Conservation (phyloP, 2,888 invertebrate genomes). For the Andricus curvator region DNA sequence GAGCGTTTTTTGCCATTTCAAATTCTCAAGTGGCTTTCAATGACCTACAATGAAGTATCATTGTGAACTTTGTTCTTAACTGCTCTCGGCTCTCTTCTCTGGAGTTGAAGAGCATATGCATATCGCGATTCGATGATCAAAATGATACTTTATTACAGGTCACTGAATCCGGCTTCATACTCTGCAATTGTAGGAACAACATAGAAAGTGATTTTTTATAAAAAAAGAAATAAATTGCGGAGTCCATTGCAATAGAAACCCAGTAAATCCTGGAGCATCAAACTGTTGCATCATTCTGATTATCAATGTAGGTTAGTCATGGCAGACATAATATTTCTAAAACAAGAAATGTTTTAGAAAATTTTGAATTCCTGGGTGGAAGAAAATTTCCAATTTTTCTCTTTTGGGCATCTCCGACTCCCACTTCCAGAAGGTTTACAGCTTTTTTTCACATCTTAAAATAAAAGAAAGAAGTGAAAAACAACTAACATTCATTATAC, state of each 20-base stretch:
- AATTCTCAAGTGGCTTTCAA: slow-evolving; percentile 17
- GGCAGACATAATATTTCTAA: no score
- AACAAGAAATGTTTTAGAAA: no score
- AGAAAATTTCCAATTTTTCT: no score
- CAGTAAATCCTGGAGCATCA: no score
- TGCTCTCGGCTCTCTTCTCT: slow-evolving; percentile 10
- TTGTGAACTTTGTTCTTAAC: slow-evolving; percentile 27
- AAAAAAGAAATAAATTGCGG: not conserved
- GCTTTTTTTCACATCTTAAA: no score
- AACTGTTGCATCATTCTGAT: no score
- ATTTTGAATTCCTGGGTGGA: no score
- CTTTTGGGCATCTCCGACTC: no score
- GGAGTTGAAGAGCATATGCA: not conserved
- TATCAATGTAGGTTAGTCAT: no score
- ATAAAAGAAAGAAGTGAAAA: no score
- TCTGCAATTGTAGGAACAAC: not conserved
- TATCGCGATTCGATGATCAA: slow-evolving; percentile 3
- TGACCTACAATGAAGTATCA: not conserved
- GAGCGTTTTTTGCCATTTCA: slow-evolving; percentile 4
- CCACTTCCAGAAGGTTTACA: no score
- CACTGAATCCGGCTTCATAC: slow-evolving; percentile 3
- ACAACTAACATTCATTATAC: no score
- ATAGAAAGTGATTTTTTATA: not conserved
- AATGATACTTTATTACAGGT: slow-evolving; percentile 35
- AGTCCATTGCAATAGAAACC: not conserved